Base-by-base conservation (phyloP, 2,888 invertebrate species). In the Gastrophysa polygoni region DNA sequence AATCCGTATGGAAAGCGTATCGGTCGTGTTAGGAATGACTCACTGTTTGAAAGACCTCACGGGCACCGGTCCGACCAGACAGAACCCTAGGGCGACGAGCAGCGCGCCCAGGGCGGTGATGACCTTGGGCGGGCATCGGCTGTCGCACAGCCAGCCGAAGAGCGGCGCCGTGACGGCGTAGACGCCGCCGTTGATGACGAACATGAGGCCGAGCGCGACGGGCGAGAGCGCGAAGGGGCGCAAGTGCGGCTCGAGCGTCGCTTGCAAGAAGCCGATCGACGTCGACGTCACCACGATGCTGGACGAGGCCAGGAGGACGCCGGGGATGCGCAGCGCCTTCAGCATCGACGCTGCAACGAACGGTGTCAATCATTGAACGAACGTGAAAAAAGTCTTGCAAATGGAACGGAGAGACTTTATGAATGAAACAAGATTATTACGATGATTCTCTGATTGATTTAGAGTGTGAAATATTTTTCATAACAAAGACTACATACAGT, bases 241-340 rank as follows among this genome's bases (percentile, higher is more conserved):
- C n/a, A 96, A 83, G 83, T 96, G 96, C 0, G 92, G 93, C 71
- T 95, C 93, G 18, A 96, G 83, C 0, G 95, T 95, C 0, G 96
- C 95, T 77, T 93, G 92, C 18, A 96, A 83, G 80, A 95, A 96
- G 17, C 93, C 93, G 54, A 93, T 92, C 70, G 92, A 92, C 85
- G 91, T 88, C 66, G 92, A 91, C 0, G 92, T 92, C 0, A 86
- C 88, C 64, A 91, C 86, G 73, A 92, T 91, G 74, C 90, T 91
- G 61, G 86, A 81, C 44, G 90, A 85, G 0, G 91, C 85, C 43
- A 93, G 78, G 38, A 89, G 76, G 1, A 93, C 89, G 18, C 91
- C 90, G n/a, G 92, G 92, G 57, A 93, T 89, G 73, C 83, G 87
- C 49, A 93, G 79, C 10, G 89, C 85, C 49, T 85, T 84, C 59